A percentile compares a stretch with the other conserved stretches of the same genome.
Evolutionary conservation across 2,797 vertebrate species (phyloP).

Genomic region (Anguilla megastoma): DNA sequence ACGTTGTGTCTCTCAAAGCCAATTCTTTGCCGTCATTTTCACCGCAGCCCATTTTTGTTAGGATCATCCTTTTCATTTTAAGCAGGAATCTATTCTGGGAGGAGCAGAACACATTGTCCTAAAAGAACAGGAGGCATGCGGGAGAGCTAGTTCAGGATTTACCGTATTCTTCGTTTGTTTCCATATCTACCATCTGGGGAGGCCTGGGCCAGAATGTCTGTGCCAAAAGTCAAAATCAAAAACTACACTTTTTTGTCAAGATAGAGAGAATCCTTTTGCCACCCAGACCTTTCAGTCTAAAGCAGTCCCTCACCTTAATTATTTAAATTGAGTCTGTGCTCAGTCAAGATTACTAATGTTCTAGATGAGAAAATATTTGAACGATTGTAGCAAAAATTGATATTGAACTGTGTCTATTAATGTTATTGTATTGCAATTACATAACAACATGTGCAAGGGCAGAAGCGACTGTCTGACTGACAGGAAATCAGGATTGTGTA

Average conservation of each 20-base stretch:
- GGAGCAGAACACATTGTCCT: slow-evolving; percentile 25
- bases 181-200: slow-evolving; percentile 28
- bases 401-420: not conserved
- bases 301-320: not conserved
- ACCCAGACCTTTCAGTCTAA: not conserved
- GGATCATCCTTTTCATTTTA: not conserved
- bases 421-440: not conserved
- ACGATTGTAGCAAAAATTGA: not conserved
- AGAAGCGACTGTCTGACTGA: too few relatives aligned
- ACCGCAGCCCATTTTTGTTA: not conserved
- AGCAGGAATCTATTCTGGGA: slow-evolving; percentile 24
- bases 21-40: not conserved
- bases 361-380: not conserved
- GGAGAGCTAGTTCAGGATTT: slow-evolving; percentile 32
- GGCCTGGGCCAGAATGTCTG: not conserved
- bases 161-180: slow-evolving; percentile 7
- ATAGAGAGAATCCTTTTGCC: not conserved
- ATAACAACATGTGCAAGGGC: not conserved
- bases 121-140: slow-evolving; percentile 20
- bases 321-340: not conserved
- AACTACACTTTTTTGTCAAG: slow-evolving; percentile 21
- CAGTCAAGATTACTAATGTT: not conserved
- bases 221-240: not conserved
- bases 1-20: not conserved
- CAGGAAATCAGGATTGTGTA: not conserved